These are phyloP conservation scores for Leptoteleia sp. DNA, from an alignment of 1,140 invertebrate species.

Conservation along the genomic window DNA sequence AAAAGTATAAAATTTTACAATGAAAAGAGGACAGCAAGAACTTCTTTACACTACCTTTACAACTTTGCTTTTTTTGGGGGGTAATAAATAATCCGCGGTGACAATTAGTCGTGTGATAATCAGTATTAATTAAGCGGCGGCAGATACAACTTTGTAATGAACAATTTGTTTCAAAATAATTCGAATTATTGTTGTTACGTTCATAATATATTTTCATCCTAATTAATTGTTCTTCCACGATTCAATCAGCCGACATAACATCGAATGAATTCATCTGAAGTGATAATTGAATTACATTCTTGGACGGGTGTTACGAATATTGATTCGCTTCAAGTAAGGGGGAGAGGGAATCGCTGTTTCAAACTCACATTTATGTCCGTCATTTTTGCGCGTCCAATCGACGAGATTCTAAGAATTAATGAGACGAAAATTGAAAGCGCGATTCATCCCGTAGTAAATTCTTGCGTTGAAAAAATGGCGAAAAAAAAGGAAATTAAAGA, in stretches of 20 bases:
- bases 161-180: conserved; percentile 49
- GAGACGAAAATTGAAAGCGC: conserved; percentile 33
- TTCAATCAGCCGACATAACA: conserved; percentile 33
- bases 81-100: conserved; percentile 35
- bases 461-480: no score
- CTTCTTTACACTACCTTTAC: no score
- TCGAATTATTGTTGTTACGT: conserved; percentile 27
- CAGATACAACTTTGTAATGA: conserved; percentile 27
- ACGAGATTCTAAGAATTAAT: conserved; percentile 30
- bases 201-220: conserved; percentile 33
- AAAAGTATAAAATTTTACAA: no score
- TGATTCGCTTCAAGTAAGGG: conserved; percentile 41
- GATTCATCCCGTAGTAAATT: conserved; percentile 24
- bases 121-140: conserved; percentile 42
- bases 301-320: conserved; percentile 46
- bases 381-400: conserved; percentile 37
- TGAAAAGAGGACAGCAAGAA: no score
- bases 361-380: conserved; percentile 35
- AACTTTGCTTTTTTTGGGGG: conserved; percentile 23
- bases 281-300: conserved; percentile 57
- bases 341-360: conserved; percentile 34
- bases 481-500: conserved; percentile 12
- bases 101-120: conserved; percentile 36
- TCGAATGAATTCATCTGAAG: conserved; percentile 50
- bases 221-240: conserved; percentile 45